Conservation (phyloP, 2,113 vertebrate species). For the Tyrannus savana region DNA sequence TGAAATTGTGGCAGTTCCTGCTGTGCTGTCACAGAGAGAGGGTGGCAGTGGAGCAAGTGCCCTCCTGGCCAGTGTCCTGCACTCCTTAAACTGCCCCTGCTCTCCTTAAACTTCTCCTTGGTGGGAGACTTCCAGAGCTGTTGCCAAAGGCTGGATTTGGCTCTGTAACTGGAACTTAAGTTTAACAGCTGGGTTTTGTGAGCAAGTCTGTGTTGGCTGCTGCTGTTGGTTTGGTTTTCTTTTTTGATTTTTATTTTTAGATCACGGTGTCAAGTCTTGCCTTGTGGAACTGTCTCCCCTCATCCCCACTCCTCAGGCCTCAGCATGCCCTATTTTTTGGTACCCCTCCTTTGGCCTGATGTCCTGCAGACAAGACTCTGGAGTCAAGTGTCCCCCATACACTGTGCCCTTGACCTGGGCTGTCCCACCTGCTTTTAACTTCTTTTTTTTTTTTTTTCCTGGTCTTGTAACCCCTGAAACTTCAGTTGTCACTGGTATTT, state of each 20-base stretch:
- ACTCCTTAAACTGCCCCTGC: too few species aligned
- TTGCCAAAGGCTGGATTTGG: not conserved
- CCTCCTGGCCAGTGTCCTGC: not conserved
- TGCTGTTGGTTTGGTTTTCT: not conserved
- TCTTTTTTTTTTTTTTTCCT: not conserved
- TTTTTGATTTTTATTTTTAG: not conserved
- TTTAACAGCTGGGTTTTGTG: not conserved
- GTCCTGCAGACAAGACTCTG: not conserved
- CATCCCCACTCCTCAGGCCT: not conserved
- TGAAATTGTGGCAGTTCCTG: not conserved
- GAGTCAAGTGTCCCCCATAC: not conserved
- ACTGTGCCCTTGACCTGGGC: not conserved
- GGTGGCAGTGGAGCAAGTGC: not conserved
- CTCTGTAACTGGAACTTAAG: not conserved
- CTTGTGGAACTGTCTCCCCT: not conserved
- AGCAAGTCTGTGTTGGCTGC: not conserved
- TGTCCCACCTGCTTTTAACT: not conserved
- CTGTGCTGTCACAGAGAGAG: accelerated
- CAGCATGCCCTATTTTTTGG: not conserved
- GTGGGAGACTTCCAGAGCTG: not conserved
- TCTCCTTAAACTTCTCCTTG: not conserved
- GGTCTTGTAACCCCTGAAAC: not conserved
- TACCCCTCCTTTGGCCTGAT: not conserved
- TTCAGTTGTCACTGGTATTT: not conserved
- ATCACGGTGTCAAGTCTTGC: not conserved